Percentiles rank a stretch among this genome's conserved stretches.
phyloP scores from a whole-genome alignment of 2,888 invertebrate genomes.

The Noctua pronuba region DNA sequence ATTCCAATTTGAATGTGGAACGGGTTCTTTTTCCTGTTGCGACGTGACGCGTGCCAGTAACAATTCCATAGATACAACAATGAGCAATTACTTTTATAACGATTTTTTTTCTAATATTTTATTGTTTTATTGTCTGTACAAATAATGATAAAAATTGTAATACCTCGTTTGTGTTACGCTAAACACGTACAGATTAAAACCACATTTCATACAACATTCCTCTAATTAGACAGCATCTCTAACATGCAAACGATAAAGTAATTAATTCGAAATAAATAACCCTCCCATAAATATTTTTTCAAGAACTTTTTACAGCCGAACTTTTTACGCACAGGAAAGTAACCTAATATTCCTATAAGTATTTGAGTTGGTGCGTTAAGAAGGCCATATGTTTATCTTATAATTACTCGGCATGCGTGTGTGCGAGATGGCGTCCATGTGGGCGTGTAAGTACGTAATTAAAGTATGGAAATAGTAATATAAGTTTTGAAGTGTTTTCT shows the following conservation, averaged over 20 bases:
- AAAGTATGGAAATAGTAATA: constrained; percentile 90
- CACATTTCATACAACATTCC: constrained; percentile 45
- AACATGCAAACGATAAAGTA: constrained; percentile 47
- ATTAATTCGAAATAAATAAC: constrained; percentile 56
- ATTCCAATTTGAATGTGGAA: constrained; percentile 87
- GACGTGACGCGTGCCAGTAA: constrained; percentile 79
- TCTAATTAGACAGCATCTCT: constrained; percentile 43
- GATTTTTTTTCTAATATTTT: constrained; percentile 73
- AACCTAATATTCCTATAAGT: constrained; percentile 79
- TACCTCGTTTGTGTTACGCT: constrained; percentile 27
- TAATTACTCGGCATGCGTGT: constrained; percentile 78
- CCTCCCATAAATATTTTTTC: constrained; percentile 42
- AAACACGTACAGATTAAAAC: constrained; percentile 38
- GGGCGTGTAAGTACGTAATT: constrained; percentile 85
- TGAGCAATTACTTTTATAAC: constrained; percentile 82
- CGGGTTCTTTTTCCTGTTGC: constrained; percentile 86
- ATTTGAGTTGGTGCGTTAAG: constrained; percentile 75
- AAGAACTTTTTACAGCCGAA: constrained; percentile 48
- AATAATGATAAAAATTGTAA: constrained; percentile 58
- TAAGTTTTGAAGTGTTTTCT: constrained; percentile 90
- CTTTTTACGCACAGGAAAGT: constrained; percentile 74
- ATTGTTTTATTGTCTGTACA: constrained; percentile 63
- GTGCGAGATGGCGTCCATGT: constrained; percentile 74
- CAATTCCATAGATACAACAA: constrained; percentile 83
- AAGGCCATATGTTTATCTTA: constrained; percentile 88